These are phyloP conservation scores for Hydroisotoma schaefferi DNA, from an alignment of 2,888 invertebrate species.

Conservation along the genomic window DNA sequence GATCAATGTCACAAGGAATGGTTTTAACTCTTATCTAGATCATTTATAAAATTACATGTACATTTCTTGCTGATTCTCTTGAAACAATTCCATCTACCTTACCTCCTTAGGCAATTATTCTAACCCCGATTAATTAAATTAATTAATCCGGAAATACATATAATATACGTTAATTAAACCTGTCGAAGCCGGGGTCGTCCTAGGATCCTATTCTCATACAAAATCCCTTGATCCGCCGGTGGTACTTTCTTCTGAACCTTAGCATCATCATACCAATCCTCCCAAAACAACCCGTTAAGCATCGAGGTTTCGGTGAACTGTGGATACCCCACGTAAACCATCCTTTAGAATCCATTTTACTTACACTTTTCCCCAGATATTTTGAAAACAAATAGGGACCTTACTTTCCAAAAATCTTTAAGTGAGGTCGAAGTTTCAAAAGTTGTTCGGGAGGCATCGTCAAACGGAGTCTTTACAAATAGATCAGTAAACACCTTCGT, in stretches of 20 bases:
- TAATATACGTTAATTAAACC: too few relatives aligned
- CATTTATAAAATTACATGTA: too few relatives aligned
- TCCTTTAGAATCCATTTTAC: too few relatives aligned
- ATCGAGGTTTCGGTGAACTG: conserved; percentile 55
- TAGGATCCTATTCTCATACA: conserved; percentile 55
- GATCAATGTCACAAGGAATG: too few relatives aligned
- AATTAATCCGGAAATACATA: too few relatives aligned
- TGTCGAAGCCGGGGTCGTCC: conserved; percentile 54
- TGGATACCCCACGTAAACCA: conserved; percentile 2
- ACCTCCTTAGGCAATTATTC: too few relatives aligned
- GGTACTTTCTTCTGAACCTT: conserved; percentile 20
- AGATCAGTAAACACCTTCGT: conserved; percentile 59
- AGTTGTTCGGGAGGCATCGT: conserved; percentile 47
- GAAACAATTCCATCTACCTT: too few relatives aligned
- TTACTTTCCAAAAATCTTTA: conserved; percentile 62
- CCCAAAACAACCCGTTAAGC: conserved; percentile 60
- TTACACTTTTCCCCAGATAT: conserved; percentile 5
- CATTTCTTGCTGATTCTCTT: too few relatives aligned
- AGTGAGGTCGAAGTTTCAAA: conserved; percentile 55
- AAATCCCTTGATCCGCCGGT: conserved; percentile 50
- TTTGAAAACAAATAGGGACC: too few relatives aligned
- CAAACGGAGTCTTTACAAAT: conserved; percentile 56
- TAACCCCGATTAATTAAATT: too few relatives aligned
- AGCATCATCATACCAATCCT: conserved; percentile 55
- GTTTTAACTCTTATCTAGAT: too few relatives aligned